phyloP scores from a whole-genome alignment of 2,888 invertebrate species.

The Trileptium ribeirensis region DNA sequence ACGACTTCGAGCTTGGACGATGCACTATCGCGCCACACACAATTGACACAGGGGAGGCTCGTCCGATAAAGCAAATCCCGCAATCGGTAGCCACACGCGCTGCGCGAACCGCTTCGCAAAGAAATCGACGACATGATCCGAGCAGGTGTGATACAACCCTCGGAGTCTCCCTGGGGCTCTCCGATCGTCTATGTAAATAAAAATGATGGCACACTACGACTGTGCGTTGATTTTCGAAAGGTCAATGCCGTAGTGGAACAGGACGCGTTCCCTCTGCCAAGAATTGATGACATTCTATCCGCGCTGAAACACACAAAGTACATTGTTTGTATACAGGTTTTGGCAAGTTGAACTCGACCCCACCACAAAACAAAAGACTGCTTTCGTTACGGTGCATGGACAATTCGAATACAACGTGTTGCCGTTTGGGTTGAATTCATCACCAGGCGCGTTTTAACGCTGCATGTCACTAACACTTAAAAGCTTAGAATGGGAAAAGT shows the following conservation, averaged over 20 bases:
- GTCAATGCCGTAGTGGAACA: constrained; percentile 3
- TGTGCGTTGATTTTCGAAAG: constrained; percentile 14
- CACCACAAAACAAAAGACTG: not conserved
- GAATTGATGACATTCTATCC: constrained; percentile 11
- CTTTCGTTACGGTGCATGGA: constrained; percentile 18
- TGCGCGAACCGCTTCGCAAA: not conserved
- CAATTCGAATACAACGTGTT: constrained; percentile 30
- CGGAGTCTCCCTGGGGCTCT: not conserved
- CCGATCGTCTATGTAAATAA: constrained; percentile 4
- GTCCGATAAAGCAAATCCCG: not conserved
- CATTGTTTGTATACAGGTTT: constrained; percentile 9
- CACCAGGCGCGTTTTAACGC: not conserved
- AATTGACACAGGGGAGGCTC: not conserved
- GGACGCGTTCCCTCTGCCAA: constrained; percentile 17
- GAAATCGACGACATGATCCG: not conserved
- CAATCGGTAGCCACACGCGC: not conserved
- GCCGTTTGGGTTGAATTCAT: constrained; percentile 11
- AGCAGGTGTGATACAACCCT: not conserved
- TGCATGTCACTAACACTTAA: not conserved
- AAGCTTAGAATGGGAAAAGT: not conserved
- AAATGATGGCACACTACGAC: not conserved
- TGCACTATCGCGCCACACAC: not conserved
- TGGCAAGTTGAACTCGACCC: not conserved
- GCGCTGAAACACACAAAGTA: not conserved
- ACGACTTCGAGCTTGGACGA: constrained; percentile 10